These are phyloP conservation scores for Cryptops parisi DNA, from an alignment of 2,888 invertebrate genomes.

Conservation along the genomic window DNA sequence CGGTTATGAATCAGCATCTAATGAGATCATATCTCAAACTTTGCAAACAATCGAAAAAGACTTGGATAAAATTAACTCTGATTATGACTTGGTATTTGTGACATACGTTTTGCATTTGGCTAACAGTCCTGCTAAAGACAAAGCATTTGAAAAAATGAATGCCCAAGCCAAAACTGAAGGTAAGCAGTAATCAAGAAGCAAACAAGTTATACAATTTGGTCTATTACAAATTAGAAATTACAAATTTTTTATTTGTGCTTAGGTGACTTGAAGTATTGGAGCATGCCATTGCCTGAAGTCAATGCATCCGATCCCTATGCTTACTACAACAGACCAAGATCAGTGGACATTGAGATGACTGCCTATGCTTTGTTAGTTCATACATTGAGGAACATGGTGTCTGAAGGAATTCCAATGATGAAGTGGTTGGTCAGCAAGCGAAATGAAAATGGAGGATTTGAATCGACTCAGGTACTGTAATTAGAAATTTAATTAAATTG, in stretches of 20 bases:
- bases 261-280: constrained; percentile 65
- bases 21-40: background rate
- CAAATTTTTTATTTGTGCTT: constrained; percentile 12
- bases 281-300: constrained; percentile 39
- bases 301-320: constrained; percentile 51
- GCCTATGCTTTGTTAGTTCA: constrained; percentile 30
- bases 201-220: background rate
- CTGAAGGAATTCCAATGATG: constrained; percentile 24
- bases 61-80: constrained; percentile 1
- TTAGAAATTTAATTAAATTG: background rate
- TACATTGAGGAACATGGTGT: constrained; percentile 22
- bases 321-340: constrained; percentile 18
- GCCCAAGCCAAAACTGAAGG: background rate
- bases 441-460: constrained; percentile 30
- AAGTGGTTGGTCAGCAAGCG: constrained; percentile 30
- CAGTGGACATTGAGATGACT: constrained; percentile 22
- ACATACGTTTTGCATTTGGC: constrained; percentile 9
- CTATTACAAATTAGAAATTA: too few species aligned
- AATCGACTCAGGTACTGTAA: constrained; percentile 29
- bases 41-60: constrained; percentile 8
- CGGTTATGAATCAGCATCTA: background rate
- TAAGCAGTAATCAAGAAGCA: too few species aligned
- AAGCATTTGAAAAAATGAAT: constrained; percentile 18
- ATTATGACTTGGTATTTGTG: constrained; percentile 5
- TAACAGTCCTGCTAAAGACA: constrained; percentile 17